Evolutionary conservation across 2,888 invertebrate species (phyloP), one percentile per base, ranked within the genome.

Genomic region (Anthoptus insignis): DNA sequence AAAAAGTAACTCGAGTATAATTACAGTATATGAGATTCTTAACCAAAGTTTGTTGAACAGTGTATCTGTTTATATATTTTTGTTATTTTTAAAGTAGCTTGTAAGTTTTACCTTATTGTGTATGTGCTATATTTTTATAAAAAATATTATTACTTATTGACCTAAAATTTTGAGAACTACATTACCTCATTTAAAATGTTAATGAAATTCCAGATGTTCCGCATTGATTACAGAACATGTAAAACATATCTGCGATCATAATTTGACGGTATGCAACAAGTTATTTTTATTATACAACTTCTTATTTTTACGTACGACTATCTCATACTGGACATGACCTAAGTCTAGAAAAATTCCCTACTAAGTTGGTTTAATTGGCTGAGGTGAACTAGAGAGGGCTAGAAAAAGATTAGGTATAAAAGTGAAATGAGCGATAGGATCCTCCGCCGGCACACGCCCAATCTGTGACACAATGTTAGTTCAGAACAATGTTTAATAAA

Each of bases 111-210:
- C n/a, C 45, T 47, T 22, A 5, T 58, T 47, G 32, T 32, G 19
- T 34, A 34, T 13, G 34, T 58, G 29, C 47, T 47, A 58, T 58
- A 45, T 47, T 58, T 58, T 47, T 47, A 58, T 47, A 47, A 32
- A 16, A 27, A 16, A 47, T 47, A 14, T 53, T 53, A 34, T 21
- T 34, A 53, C n/a, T n/a, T 1, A 27, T 27, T 34, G 9, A 53
- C 34, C n/a, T n/a, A n/a, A 6, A 34, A 53, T 19, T 32, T 34
- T 32, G 5, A 53, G 69, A 74, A 65, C 57, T 69, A 67, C 42
- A 42, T 42, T 42, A 42, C 42, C 42, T 42, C 42, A 42, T 42
- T 42, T 19, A 42, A 42, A 11, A 19, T 42, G 19, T 42, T 19
- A 3, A 2, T 19, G 8, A 42, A 42, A 11, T 1, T 42, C 5